Conservation (phyloP, 2,888 invertebrate species). For the Orthosia gracilis region DNA sequence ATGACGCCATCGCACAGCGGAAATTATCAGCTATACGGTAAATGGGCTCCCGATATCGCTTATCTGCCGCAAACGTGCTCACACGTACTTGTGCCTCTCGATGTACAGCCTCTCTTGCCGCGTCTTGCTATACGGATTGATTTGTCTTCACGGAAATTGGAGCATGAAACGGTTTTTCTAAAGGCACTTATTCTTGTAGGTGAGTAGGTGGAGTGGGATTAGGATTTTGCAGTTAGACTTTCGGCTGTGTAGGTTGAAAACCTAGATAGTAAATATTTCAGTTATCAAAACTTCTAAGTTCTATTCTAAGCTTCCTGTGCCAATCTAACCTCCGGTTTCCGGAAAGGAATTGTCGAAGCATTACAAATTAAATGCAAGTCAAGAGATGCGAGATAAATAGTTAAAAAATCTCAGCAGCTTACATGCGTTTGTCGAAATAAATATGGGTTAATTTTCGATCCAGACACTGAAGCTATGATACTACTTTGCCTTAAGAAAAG, state of each 20-base stretch:
- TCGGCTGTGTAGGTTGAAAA: background rate
- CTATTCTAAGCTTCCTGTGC: no score
- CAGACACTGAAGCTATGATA: no score
- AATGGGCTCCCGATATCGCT: slow-evolving; percentile 83
- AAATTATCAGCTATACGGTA: slow-evolving; percentile 86
- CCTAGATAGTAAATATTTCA: background rate
- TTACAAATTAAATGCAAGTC: no score
- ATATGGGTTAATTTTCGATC: no score
- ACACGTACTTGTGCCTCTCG: slow-evolving; percentile 58
- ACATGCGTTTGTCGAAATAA: no score
- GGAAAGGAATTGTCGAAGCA: no score
- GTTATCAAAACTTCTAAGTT: no score
- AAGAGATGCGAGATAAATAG: no score
- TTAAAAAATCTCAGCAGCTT: no score
- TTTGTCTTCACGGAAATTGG: slow-evolving; percentile 58
- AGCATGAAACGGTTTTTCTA: slow-evolving; percentile 33
- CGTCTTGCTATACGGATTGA: slow-evolving; percentile 46
- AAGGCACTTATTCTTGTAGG: slow-evolving; percentile 3
- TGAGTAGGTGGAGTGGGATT: slow-evolving; percentile 16
- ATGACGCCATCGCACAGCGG: slow-evolving; percentile 84
- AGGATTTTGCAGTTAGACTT: background rate
- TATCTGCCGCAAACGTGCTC: slow-evolving; percentile 78
- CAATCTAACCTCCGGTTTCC: no score
- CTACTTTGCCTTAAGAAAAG: no score
- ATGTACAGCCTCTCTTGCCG: slow-evolving; percentile 36